Evolutionary conservation across 2,797 vertebrate genomes (phyloP), one percentile per base, ranked within the genome.

Genomic region (Peromyscus attwateri): DNA sequence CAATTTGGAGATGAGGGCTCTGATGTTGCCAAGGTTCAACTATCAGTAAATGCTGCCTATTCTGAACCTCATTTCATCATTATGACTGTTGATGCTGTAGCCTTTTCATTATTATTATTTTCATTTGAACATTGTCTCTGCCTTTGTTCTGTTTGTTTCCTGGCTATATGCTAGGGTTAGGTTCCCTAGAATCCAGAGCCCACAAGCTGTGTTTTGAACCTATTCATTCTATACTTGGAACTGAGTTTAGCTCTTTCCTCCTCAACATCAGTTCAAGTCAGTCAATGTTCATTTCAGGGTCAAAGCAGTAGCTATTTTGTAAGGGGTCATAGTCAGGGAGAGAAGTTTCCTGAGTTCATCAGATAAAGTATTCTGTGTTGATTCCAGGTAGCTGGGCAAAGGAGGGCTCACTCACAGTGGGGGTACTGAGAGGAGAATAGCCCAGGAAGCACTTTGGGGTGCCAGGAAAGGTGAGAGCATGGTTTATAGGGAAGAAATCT

Each of bases 351-450:
- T 3, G 66, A 82, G n/a, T 17, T n/a, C 40, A 13, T 55, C 0
- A 13, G 76, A 12, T n/a, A 62, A 52, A 21, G 14, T 34, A 34
- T 57, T 49, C 46, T 3, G 6, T 16, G 17, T 52, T 46, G 31
- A 16, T 13, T 7, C 11, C 34, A 68, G 87, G 29, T 55, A n/a
- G 3, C 46, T 29, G 17, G 43, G 19, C 27, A 75, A 60, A 37
- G 17, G 3, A 75, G 16, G 25, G 49, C 17, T 11, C 1, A 17
- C 37, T 60, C 31, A 3, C 7, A 6, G 0, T 5, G 4, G 25
- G 25, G 14, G 2, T 21, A 2, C 4, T 27, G 34, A 46, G n/a
- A 75, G 6, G 13, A 93, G 79, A 49, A 1, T 43, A 19, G 23
- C 34, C 17, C 46, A 76, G 23, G 60, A 64, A 92, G 23, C 0